Percentiles rank a stretch among this genome's conserved stretches.
These are phyloP conservation scores for Ctenosaura bakeri DNA, from an alignment of 2,797 vertebrate genomes.

Conservation along the genomic window DNA sequence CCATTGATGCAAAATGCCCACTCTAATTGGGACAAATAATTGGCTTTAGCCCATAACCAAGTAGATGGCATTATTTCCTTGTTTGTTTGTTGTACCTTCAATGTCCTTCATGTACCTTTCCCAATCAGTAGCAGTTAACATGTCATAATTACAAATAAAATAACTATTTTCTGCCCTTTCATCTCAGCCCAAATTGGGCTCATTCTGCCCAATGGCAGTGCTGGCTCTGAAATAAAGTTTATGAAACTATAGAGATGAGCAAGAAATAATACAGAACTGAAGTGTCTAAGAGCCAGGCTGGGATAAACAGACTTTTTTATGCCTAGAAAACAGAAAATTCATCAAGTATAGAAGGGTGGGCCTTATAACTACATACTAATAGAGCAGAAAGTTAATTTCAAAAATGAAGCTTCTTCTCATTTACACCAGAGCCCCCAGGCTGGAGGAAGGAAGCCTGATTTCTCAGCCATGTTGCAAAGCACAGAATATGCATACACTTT, in stretches of 20 bases:
- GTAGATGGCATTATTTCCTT: no score
- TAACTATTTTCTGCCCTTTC: no score
- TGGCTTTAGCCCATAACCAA: no score
- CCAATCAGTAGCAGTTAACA: no score
- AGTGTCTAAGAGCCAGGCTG: not conserved
- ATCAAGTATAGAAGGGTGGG: not conserved
- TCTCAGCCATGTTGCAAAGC: not conserved
- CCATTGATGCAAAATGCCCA: not conserved
- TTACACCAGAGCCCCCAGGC: fast-evolving
- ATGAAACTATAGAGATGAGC: not conserved
- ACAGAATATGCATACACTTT: not conserved
- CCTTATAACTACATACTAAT: no score
- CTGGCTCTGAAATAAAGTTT: not conserved
- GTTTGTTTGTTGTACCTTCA: no score
- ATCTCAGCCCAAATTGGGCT: not conserved
- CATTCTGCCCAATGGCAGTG: not conserved
- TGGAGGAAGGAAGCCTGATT: not conserved
- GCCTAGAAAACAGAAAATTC: not conserved
- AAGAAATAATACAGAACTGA: not conserved
- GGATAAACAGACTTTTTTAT: not conserved
- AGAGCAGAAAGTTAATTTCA: not conserved
- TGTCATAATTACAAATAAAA: no score
- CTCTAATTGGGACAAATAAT: no score
- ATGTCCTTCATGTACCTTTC: no score
- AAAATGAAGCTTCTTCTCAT: not conserved